Conservation (phyloP, 2,797 vertebrate genomes). For the Aselliscus stoliczkanus region DNA sequence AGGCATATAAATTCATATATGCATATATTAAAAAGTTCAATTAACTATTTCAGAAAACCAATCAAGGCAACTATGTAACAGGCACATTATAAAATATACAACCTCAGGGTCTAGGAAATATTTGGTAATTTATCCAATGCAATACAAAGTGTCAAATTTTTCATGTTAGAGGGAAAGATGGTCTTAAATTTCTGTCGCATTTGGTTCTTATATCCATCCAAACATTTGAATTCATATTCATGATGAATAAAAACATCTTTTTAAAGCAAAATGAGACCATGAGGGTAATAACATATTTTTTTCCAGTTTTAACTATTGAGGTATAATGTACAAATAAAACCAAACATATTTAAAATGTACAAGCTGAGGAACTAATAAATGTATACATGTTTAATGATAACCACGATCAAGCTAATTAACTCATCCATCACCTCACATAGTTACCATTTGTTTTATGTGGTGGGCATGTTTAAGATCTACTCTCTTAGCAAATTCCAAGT, state of each 20-base stretch:
- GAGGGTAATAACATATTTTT: neutral
- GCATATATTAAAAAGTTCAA: neutral
- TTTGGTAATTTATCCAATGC: slow-evolving; percentile 12
- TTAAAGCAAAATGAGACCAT: neutral
- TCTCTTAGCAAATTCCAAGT: neutral
- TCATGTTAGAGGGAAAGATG: neutral
- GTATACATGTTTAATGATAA: neutral
- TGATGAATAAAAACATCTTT: neutral
- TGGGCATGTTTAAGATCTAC: neutral
- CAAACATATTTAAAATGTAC: neutral
- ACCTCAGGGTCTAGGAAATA: neutral
- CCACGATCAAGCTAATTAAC: neutral
- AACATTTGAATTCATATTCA: neutral
- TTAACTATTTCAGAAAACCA: slow-evolving; percentile 28
- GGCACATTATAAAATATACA: neutral
- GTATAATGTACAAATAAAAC: neutral
- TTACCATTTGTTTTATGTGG: neutral
- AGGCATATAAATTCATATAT: neutral
- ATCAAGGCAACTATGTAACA: neutral
- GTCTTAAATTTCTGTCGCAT: neutral
- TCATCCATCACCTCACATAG: neutral
- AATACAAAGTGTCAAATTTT: neutral
- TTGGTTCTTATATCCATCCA: neutral
- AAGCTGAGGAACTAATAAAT: neutral
- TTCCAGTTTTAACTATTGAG: neutral